phyloP scores from a whole-genome alignment of 2,113 vertebrate species.

The Alosa alosa region DNA sequence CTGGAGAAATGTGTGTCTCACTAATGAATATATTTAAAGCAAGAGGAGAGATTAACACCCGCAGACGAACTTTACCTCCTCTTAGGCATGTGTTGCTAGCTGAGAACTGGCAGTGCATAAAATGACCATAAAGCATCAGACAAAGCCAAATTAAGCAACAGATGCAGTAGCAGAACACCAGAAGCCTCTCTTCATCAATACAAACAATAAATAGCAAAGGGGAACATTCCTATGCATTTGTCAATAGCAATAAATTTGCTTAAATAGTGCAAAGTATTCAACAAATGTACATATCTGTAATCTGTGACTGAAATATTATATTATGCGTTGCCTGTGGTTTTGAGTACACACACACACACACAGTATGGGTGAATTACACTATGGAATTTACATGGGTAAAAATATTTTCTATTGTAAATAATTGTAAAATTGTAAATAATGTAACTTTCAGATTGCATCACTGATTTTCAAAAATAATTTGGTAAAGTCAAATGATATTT shows the following conservation, averaged over 20 bases:
- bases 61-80: not conserved
- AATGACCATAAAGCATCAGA: not conserved
- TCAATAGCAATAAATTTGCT: not conserved
- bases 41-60: not conserved
- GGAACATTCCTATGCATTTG: conserved; percentile 2
- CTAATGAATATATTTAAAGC: not conserved
- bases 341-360: not conserved
- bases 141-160: not conserved
- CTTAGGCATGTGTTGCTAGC: not conserved
- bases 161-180: not conserved
- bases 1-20: not conserved
- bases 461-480: not conserved
- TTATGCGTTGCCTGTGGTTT: not conserved
- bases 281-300: conserved; percentile 3
- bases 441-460: not conserved
- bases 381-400: not conserved
- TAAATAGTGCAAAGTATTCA: conserved; percentile 10
- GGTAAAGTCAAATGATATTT: not conserved
- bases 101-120: not conserved
- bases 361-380: not conserved
- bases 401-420: not conserved
- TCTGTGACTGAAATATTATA: not conserved
- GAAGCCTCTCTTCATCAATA: not conserved
- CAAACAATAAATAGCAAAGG: not conserved
- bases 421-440: no score